Conservation (phyloP, 2,888 invertebrate species). For the Diaperis boleti region DNA sequence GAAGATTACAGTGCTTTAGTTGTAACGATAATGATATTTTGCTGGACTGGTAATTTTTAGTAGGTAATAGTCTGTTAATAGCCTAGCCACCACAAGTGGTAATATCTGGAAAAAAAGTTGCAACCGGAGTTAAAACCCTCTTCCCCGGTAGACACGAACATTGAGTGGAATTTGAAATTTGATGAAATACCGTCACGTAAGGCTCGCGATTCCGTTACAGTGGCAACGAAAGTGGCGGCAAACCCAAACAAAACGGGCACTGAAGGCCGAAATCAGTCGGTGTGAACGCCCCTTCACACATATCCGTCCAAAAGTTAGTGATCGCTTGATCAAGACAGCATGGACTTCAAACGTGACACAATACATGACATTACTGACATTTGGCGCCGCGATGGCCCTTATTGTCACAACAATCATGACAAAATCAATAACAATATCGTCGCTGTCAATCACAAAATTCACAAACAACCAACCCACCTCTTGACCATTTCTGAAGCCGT, state of each 20-base stretch:
- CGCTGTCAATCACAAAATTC: slow-evolving; percentile 1
- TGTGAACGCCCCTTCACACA: slow-evolving; percentile 14
- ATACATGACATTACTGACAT: slow-evolving; percentile 20
- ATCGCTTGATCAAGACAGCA: not conserved
- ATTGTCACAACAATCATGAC: slow-evolving; percentile 17
- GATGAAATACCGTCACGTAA: slow-evolving; percentile 17
- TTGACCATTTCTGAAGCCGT: slow-evolving; percentile 67
- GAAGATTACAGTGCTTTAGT: too few species aligned
- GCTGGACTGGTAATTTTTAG: too few species aligned
- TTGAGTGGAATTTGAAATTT: slow-evolving; percentile 10
- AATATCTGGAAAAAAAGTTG: too few species aligned
- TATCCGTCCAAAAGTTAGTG: too few species aligned
- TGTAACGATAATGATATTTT: too few species aligned
- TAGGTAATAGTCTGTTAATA: too few species aligned
- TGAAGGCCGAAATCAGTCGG: not conserved
- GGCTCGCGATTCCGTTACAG: not conserved
- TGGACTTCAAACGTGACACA: slow-evolving; percentile 7
- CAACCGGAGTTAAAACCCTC: not conserved
- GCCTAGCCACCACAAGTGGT: too few species aligned
- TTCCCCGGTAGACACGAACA: slow-evolving; percentile 6
- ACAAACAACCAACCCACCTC: slow-evolving; percentile 58
- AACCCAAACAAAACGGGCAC: not conserved
- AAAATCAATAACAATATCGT: slow-evolving; percentile 32
- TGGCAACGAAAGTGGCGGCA: not conserved
- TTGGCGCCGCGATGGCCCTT: slow-evolving; percentile 19